These are phyloP conservation scores for Forpus xanthops DNA, from an alignment of 2,797 vertebrate genomes.

Conservation along the genomic window DNA sequence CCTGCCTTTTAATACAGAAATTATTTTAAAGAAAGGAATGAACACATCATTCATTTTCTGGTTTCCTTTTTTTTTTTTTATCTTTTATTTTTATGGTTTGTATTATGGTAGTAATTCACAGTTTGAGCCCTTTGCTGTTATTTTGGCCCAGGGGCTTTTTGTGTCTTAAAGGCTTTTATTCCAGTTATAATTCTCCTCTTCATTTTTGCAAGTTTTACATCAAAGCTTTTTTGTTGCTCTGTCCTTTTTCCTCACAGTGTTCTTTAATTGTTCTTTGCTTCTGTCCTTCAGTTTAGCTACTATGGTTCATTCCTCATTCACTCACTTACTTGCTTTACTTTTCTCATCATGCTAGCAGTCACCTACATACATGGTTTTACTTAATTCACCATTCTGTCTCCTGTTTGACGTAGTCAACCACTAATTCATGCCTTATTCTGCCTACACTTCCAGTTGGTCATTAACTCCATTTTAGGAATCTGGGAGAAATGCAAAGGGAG, in stretches of 20 bases:
- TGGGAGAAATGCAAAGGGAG: not conserved
- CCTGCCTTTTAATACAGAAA: not conserved
- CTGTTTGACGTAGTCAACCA: not conserved
- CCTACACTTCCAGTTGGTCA: not conserved
- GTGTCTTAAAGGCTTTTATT: not conserved
- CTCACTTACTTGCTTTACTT: not conserved
- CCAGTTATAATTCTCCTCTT: not conserved
- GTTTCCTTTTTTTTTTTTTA: not conserved
- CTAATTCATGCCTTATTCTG: not conserved
- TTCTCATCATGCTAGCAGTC: not conserved
- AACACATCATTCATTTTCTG: not conserved
- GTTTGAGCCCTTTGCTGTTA: not conserved
- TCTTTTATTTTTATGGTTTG: not conserved
- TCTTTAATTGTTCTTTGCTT: not conserved
- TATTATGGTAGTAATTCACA: not conserved
- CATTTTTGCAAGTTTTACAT: not conserved
- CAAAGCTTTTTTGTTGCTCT: not conserved
- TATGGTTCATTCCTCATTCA: constrained; percentile 2
- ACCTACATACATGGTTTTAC: not conserved
- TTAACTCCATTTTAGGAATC: not conserved
- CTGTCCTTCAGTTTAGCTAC: not conserved
- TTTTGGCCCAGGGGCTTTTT: not conserved
- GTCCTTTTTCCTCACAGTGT: not conserved
- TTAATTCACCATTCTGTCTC: not conserved
- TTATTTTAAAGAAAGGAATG: not conserved